Conservation (phyloP, 2,888 invertebrate genomes). For the Rhingia campestris region DNA sequence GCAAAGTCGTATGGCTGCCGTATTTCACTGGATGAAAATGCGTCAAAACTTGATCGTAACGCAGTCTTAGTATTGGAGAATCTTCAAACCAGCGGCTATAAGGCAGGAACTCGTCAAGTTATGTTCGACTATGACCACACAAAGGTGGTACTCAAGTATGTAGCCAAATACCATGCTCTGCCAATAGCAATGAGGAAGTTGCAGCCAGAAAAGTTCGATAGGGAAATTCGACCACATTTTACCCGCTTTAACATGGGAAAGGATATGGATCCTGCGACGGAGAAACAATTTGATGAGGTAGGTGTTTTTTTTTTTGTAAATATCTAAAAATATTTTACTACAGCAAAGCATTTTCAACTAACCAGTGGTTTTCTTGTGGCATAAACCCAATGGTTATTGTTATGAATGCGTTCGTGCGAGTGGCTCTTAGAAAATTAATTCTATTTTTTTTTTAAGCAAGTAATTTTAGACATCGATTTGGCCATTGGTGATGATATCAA, state of each 20-base stretch:
- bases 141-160: constrained; percentile 82
- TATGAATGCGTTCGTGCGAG: no score
- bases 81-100: constrained; percentile 83
- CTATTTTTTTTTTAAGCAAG: constrained; percentile 58
- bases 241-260: constrained; percentile 76
- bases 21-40: constrained; percentile 80
- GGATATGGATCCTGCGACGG: constrained; percentile 60
- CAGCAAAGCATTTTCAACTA: not conserved
- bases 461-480: constrained; percentile 74
- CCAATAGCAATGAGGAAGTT: constrained; percentile 84
- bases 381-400: no score
- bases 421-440: no score
- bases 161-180: constrained; percentile 85
- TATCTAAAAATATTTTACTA: not conserved
- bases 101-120: constrained; percentile 83
- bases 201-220: constrained; percentile 83
- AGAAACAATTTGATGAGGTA: constrained; percentile 55
- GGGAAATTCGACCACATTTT: constrained; percentile 82
- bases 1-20: constrained; percentile 85
- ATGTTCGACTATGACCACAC: constrained; percentile 84
- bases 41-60: constrained; percentile 83
- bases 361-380: no score
- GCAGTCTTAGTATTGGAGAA: constrained; percentile 85
- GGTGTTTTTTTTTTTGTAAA: not conserved
- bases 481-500: constrained; percentile 75